Percentiles rank a stretch among this genome's conserved stretches.
Evolutionary conservation across 1,140 invertebrate genomes (phyloP).

Genomic region (Drosophila pruinosa): DNA sequence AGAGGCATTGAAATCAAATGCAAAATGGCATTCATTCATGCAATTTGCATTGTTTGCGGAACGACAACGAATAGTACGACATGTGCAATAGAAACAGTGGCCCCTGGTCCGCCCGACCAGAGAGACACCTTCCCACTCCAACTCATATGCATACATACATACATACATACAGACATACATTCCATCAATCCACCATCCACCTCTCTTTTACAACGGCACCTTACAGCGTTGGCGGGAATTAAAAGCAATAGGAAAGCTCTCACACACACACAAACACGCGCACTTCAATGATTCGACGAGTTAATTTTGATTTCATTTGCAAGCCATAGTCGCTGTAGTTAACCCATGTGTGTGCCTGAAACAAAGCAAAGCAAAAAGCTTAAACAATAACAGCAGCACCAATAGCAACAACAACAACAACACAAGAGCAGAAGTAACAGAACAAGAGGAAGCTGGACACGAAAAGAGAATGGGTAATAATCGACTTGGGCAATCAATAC

Average conservation of each 20-base stretch:
- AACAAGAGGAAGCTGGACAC: background rate
- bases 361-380: background rate
- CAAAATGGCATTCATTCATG: constrained; percentile 80
- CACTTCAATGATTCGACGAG: constrained; percentile 20
- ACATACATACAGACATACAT: background rate
- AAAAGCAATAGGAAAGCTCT: constrained; percentile 17
- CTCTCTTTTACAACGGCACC: background rate
- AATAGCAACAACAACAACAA: background rate
- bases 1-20: constrained; percentile 69
- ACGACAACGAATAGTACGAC: constrained; percentile 28
- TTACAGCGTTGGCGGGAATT: constrained; percentile 8
- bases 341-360: constrained; percentile 2
- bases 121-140: background rate
- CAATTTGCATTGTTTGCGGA: constrained; percentile 74
- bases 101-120: background rate
- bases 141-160: background rate
- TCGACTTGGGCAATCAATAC: constrained; percentile 1
- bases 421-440: background rate
- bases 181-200: background rate
- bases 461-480: background rate
- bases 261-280: background rate
- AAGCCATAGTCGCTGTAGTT: constrained; percentile 4
- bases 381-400: background rate
- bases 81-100: constrained; percentile 28
- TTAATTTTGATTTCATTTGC: constrained; percentile 44